phyloP scores from a whole-genome alignment of 2,888 invertebrate genomes.

The Andrena flavipes region DNA sequence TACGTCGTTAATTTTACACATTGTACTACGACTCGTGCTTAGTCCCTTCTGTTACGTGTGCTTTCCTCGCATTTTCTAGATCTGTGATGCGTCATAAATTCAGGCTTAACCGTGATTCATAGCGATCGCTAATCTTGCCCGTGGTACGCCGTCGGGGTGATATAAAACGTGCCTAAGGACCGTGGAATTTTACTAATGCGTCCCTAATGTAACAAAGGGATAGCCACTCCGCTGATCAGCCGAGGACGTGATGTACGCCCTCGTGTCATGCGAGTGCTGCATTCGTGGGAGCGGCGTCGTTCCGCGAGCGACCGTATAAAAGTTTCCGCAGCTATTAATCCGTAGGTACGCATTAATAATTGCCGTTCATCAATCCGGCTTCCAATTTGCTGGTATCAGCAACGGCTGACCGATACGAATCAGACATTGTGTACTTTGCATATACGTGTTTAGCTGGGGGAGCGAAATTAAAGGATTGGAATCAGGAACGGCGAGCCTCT shows the following conservation, averaged over 20 bases:
- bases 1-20: too few species aligned
- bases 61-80: constrained; percentile 16
- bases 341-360: constrained; percentile 55
- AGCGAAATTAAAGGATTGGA: constrained; percentile 37
- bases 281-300: constrained; percentile 41
- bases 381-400: constrained; percentile 39
- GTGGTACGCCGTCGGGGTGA: not conserved
- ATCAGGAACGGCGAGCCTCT: constrained; percentile 11
- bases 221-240: constrained; percentile 62
- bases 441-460: not conserved
- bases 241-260: constrained; percentile 54
- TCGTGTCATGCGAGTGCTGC: constrained; percentile 67
- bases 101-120: constrained; percentile 57
- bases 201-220: constrained; percentile 65
- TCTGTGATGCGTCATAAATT: constrained; percentile 28
- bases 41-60: not conserved
- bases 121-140: constrained; percentile 56
- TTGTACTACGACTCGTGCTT: not conserved
- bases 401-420: constrained; percentile 22
- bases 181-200: constrained; percentile 49
- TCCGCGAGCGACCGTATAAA: not conserved
- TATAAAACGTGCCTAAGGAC: constrained; percentile 46
- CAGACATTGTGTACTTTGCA: constrained; percentile 36
- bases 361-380: constrained; percentile 37
- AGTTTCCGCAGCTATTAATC: constrained; percentile 30